Percentiles rank a stretch among this genome's conserved stretches.
These are phyloP conservation scores for Epinephelus awoara DNA, from an alignment of 2,797 vertebrate genomes.

Conservation along the genomic window DNA sequence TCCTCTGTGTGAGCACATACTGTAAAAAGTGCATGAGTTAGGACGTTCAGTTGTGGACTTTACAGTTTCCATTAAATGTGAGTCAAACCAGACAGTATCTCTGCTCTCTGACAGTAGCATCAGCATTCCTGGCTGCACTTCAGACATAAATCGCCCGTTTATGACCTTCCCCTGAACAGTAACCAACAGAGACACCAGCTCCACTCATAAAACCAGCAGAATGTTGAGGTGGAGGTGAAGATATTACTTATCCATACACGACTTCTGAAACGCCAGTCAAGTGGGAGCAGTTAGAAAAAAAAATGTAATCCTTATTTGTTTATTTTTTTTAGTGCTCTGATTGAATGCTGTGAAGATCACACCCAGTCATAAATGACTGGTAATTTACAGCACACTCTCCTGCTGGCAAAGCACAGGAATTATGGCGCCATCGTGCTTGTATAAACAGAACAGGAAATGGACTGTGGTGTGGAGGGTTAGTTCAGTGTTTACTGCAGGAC, in stretches of 20 bases:
- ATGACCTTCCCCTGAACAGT: constrained; percentile 76
- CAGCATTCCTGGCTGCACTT: constrained; percentile 71
- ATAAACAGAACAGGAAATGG: constrained; percentile 62
- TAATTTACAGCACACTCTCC: constrained; percentile 54
- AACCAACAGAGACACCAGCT: constrained; percentile 76
- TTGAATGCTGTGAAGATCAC: constrained; percentile 52
- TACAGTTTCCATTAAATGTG: constrained; percentile 68
- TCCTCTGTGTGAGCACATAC: constrained; percentile 46
- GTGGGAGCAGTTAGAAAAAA: constrained; percentile 55
- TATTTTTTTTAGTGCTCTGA: constrained; percentile 33
- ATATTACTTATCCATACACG: constrained; percentile 59
- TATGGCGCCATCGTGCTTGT: constrained; percentile 26
- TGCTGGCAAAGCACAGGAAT: constrained; percentile 57
- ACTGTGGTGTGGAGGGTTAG: constrained; percentile 13
- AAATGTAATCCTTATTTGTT: constrained; percentile 50
- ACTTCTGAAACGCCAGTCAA: constrained; percentile 64
- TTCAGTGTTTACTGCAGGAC: constrained; percentile 39
- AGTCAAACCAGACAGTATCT: constrained; percentile 63
- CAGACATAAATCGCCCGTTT: constrained; percentile 78
- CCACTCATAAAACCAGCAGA: constrained; percentile 70
- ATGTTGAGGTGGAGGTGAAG: constrained; percentile 66
- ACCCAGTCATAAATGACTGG: constrained; percentile 51
- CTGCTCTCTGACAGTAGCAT: constrained; percentile 64
- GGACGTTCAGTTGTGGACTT: constrained; percentile 55
- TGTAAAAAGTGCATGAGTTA: constrained; percentile 58